phyloP scores from a whole-genome alignment of 2,888 invertebrate genomes.

The Orthosia incerta region DNA sequence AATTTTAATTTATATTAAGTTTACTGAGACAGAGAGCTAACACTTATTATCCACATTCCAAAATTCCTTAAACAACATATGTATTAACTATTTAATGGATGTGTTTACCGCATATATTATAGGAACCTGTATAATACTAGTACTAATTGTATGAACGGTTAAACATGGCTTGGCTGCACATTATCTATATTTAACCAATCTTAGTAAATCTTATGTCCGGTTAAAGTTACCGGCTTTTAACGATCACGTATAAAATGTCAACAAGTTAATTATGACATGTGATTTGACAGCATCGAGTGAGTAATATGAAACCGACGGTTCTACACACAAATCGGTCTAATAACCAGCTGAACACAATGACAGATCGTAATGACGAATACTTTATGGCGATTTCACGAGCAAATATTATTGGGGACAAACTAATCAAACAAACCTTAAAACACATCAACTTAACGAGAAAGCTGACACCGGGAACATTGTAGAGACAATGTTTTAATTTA shows the following conservation, averaged over 20 bases:
- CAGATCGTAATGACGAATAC: constrained; percentile 54
- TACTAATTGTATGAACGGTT: constrained; percentile 48
- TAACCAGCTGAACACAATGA: constrained; percentile 46
- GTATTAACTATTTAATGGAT: constrained; percentile 42
- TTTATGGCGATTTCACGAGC: constrained; percentile 53
- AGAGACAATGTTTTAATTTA: constrained; percentile 49
- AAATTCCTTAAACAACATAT: constrained; percentile 38
- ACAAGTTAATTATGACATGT: constrained; percentile 56
- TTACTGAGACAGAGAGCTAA: constrained; percentile 13
- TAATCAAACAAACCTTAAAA: constrained; percentile 53
- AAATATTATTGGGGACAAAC: constrained; percentile 46
- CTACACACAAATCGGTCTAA: constrained; percentile 46
- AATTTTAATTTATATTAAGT: constrained; percentile 26
- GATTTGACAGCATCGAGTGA: constrained; percentile 47
- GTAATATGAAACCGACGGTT: constrained; percentile 43
- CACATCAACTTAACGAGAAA: constrained; percentile 47
- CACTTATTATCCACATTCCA: constrained; percentile 43
- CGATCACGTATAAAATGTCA: constrained; percentile 46
- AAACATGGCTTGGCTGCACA: constrained; percentile 16
- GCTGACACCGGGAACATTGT: constrained; percentile 15
- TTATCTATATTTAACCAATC: constrained; percentile 45
- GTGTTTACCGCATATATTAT: constrained; percentile 50
- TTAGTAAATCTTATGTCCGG: constrained; percentile 28
- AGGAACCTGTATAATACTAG: constrained; percentile 43
- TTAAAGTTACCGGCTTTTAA: constrained; percentile 45